Percentiles rank a stretch among this genome's conserved stretches.
Evolutionary conservation across 2,113 vertebrate genomes (phyloP).

Genomic region (Gnathonemus longibarbis): DNA sequence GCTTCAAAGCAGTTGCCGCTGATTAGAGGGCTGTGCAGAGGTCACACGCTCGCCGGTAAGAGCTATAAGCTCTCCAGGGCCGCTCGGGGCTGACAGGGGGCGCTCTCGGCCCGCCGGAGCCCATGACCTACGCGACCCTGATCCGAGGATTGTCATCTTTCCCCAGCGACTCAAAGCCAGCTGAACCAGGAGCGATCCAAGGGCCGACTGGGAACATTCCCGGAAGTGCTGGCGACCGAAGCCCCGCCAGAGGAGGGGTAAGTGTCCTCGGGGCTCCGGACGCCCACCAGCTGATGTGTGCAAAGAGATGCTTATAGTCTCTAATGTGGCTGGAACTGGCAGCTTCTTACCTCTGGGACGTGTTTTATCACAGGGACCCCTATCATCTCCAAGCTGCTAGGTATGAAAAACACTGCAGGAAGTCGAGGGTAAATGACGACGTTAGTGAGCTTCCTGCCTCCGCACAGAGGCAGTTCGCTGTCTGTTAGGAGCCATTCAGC

Average conservation of each 20-base stretch:
- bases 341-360: neutral
- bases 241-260: constrained; percentile 58
- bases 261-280: neutral
- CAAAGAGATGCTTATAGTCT: neutral
- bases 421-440: neutral
- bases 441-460: neutral
- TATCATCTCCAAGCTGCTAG: neutral
- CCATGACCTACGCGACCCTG: neutral
- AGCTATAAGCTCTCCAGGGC: neutral
- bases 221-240: constrained; percentile 43
- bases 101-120: neutral
- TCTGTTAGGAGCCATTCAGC: neutral
- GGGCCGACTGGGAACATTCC: constrained; percentile 59
- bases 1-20: neutral
- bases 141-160: neutral
- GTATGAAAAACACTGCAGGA: neutral
- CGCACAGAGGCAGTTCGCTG: neutral
- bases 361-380: neutral
- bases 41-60: neutral
- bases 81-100: neutral
- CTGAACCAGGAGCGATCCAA: constrained; percentile 56
- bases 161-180: constrained; percentile 57
- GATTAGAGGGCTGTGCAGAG: neutral
- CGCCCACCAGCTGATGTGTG: neutral
- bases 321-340: neutral